phyloP scores from a whole-genome alignment of 1,140 invertebrate genomes.

The Holotrichia oblita region DNA sequence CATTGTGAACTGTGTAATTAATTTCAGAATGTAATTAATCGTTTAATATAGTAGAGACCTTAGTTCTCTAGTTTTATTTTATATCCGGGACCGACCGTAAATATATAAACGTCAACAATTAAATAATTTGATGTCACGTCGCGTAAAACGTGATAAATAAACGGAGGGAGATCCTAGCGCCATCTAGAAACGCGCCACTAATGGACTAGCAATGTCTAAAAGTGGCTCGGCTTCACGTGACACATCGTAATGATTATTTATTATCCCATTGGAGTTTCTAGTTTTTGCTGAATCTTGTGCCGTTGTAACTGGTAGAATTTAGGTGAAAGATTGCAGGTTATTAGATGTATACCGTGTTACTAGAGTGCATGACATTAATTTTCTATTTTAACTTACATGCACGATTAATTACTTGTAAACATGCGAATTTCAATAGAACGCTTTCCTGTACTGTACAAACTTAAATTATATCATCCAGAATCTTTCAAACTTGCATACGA shows the following conservation, averaged over 20 bases:
- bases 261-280: constrained; percentile 19
- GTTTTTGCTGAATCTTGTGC: constrained; percentile 11
- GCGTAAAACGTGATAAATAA: constrained; percentile 8
- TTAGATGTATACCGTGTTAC: constrained; percentile 14
- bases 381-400: background rate
- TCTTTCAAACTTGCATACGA: no score
- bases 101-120: constrained; percentile 22
- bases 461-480: no score
- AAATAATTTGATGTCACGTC: constrained; percentile 16
- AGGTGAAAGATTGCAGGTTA: constrained; percentile 24
- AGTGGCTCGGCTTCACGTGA: constrained; percentile 24
- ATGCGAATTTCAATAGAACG: background rate
- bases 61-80: background rate
- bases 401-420: background rate
- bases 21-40: constrained; percentile 5
- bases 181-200: constrained; percentile 13
- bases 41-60: constrained; percentile 9
- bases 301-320: background rate
- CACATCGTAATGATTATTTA: constrained; percentile 29
- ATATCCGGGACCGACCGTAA: background rate
- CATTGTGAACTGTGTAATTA: background rate
- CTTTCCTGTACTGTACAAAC: no score
- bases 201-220: constrained; percentile 26
- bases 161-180: constrained; percentile 25
- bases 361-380: constrained; percentile 12